Conservation (phyloP, 1,140 invertebrate genomes). For the Drosophila sechellia region DNA sequence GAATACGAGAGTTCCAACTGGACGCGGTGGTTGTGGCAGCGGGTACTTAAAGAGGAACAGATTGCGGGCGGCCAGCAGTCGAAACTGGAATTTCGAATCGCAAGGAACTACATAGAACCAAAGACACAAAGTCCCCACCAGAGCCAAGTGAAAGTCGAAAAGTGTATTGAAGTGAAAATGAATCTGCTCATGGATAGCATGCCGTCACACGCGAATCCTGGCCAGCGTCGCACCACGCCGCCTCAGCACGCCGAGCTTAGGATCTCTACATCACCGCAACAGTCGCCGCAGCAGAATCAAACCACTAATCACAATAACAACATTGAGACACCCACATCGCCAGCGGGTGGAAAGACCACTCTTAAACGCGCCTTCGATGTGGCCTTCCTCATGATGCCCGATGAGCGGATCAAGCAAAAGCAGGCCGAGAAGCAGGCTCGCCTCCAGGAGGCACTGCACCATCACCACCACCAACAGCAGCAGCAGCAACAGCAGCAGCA, state of each 20-base stretch:
- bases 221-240: constrained; percentile 54
- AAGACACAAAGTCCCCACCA: background rate
- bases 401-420: constrained; percentile 90
- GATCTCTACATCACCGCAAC: constrained; percentile 58
- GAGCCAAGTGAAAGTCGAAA: constrained; percentile 5
- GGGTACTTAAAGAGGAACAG: constrained; percentile 84
- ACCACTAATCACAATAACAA: constrained; percentile 49
- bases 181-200: constrained; percentile 84
- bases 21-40: constrained; percentile 67
- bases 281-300: constrained; percentile 28
- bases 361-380: constrained; percentile 93
- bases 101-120: constrained; percentile 33
- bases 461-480: constrained; percentile 61
- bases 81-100: constrained; percentile 72
- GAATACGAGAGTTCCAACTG: constrained; percentile 66
- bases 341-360: constrained; percentile 64
- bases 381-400: constrained; percentile 93
- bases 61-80: constrained; percentile 81
- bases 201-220: constrained; percentile 60
- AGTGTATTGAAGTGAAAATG: constrained; percentile 52
- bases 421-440: constrained; percentile 87
- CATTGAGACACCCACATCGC: constrained; percentile 48
- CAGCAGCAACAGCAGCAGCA: constrained; percentile 55
- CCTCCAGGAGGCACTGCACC: constrained; percentile 78
- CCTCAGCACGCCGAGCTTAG: constrained; percentile 66